Evolutionary conservation across 2,113 vertebrate genomes (phyloP).

Genomic region (Atrichornis clamosus): DNA sequence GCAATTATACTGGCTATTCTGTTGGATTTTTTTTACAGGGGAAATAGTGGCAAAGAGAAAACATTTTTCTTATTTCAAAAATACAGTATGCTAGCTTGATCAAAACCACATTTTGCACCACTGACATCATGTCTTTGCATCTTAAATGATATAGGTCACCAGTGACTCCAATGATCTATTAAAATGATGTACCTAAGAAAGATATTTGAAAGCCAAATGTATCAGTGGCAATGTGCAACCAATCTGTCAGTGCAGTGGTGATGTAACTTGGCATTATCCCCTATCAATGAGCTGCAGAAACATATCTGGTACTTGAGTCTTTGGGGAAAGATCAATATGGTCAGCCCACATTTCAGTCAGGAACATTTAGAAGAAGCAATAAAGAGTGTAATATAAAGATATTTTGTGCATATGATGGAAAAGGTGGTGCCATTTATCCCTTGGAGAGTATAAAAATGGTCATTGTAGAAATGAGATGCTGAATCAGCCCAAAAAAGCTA

Average conservation of each 20-base stretch:
- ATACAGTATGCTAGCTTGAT: neutral
- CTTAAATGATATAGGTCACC: neutral
- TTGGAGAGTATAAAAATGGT: neutral
- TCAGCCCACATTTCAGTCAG: neutral
- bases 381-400: neutral
- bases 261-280: constrained; percentile 39
- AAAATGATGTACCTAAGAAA: constrained; percentile 43
- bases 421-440: neutral
- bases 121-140: constrained; percentile 49
- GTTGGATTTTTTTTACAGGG: neutral
- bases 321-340: constrained; percentile 31
- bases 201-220: constrained; percentile 39
- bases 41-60: neutral
- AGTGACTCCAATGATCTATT: neutral
- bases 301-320: constrained; percentile 1
- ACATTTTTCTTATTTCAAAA: neutral
- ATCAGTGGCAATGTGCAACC: constrained; percentile 3
- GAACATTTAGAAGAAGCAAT: constrained; percentile 13
- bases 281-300: constrained; percentile 25
- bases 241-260: constrained; percentile 34
- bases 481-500: constrained; percentile 19
- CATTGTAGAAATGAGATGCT: constrained; percentile 12
- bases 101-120: constrained; percentile 14
- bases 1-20: neutral
- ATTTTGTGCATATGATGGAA: neutral